These are phyloP conservation scores for Onychorhynchus coronatus DNA, from an alignment of 2,113 vertebrate genomes.

Conservation along the genomic window DNA sequence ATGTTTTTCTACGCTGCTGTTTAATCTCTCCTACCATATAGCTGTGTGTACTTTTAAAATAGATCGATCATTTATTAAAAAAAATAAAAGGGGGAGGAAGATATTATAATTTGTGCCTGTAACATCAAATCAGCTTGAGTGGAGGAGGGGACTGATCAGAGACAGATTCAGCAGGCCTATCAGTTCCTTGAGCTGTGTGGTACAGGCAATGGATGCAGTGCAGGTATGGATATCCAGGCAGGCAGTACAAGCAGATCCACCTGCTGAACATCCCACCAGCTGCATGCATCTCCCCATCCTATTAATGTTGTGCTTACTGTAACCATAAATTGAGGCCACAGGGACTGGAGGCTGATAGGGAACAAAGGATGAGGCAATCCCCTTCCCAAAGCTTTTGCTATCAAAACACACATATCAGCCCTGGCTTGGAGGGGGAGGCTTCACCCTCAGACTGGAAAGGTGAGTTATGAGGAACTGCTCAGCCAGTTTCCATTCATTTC, in stretches of 20 bases:
- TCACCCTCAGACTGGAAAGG: background rate
- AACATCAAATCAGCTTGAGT: background rate
- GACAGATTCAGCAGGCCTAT: background rate
- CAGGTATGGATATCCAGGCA: background rate
- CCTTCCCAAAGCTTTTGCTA: background rate
- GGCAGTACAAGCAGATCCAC: background rate
- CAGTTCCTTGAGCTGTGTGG: background rate
- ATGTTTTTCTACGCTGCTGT: background rate
- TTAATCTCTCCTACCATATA: conserved; percentile 31
- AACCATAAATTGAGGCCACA: background rate
- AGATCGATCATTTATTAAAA: background rate
- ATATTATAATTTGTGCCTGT: background rate
- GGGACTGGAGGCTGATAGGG: background rate
- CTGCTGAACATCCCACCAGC: background rate
- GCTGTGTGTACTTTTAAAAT: conserved; percentile 11
- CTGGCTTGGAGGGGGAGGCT: background rate
- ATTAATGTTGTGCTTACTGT: background rate
- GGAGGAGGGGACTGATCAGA: background rate
- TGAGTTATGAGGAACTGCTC: background rate
- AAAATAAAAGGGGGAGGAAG: background rate
- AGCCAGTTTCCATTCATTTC: background rate
- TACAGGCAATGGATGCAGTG: background rate
- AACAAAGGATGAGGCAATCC: fast-evolving
- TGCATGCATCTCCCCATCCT: background rate
- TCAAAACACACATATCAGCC: background rate